Evolutionary conservation across 2,797 vertebrate genomes (phyloP), one percentile per base, ranked within the genome.

Genomic region (Pangasius djambal): DNA sequence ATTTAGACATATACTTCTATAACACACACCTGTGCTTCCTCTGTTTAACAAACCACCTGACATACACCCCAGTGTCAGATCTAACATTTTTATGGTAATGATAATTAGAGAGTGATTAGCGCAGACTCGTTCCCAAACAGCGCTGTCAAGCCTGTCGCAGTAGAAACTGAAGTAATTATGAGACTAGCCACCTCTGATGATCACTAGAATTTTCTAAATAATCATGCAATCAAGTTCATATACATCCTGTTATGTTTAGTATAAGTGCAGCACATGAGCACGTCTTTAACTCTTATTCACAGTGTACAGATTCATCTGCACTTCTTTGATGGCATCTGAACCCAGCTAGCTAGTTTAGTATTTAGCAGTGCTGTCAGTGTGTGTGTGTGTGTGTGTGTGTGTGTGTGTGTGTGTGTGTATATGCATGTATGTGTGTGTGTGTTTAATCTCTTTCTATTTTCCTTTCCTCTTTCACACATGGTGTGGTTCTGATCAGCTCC

Each of bases 401-500:
- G 69, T 70, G 69, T 37, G 65, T 67, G 48, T 55, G 48, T 52
- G 37, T 74, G 20, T 74, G 75, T 55, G 37, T 40, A 4, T 34
- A 2, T 34, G 34, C 2, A 2, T 34, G 34, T 34, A 13, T 79
- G 77, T 79, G 52, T 82, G 79, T 63, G 79, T 83, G 79, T 83
- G 55, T 65, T 75, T 70, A 83, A 75, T 86, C 86, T 37, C 52
- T 3, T 79, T 79, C 40, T 86, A 85, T 74, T 61, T 86, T 70
- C 70, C 4, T 84, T 69, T 61, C 44, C 52, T 70, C 77, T 83
- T 77, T 86, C 65, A 78, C 69, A 65, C 86, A 75, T 59, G 77
- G 91, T 83, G 91, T 93, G 69, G 59, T 85, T 85, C 89, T 87
- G 89, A 94, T 95, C 94, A 94, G 93, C 93, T 93, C 89, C 52